phyloP scores from a whole-genome alignment of 2,797 vertebrate genomes.

The Glossophaga mutica region DNA sequence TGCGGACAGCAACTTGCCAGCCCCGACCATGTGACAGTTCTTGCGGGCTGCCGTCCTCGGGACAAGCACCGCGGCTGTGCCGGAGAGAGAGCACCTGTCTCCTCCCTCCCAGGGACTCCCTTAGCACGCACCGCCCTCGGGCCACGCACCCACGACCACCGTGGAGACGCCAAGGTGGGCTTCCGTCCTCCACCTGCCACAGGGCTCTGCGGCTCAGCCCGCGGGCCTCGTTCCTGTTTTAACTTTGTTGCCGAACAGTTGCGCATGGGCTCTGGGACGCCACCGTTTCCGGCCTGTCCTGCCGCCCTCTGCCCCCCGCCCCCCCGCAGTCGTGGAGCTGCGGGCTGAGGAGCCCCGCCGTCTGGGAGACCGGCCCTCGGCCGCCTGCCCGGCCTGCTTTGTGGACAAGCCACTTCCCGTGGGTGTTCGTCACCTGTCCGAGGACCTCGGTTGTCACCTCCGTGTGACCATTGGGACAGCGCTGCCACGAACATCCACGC shows the following conservation, averaged over 20 bases:
- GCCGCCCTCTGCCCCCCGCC: background rate
- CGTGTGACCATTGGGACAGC: rapidly evolving
- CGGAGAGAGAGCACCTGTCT: background rate
- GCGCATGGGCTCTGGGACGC: rapidly evolving
- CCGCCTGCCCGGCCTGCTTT: rapidly evolving
- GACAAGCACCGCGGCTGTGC: background rate
- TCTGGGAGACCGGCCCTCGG: background rate
- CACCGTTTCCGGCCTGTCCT: rapidly evolving
- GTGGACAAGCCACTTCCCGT: rapidly evolving
- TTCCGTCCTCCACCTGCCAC: background rate
- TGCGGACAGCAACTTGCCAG: rapidly evolving
- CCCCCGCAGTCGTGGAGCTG: rapidly evolving
- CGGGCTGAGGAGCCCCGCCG: background rate
- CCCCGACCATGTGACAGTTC: rapidly evolving
- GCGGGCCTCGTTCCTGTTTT: rapidly evolving
- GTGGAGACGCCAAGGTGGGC: background rate
- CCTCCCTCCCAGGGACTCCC: background rate
- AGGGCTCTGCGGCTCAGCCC: too few relatives aligned
- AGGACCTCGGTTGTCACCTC: background rate
- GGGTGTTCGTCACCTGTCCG: rapidly evolving
- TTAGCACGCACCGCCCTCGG: background rate
- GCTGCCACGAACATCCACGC: rapidly evolving
- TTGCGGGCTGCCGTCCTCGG: rapidly evolving
- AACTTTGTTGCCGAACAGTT: background rate
- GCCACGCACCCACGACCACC: background rate